phyloP scores from a whole-genome alignment of 2,113 vertebrate species.

The Gobio gobio region DNA sequence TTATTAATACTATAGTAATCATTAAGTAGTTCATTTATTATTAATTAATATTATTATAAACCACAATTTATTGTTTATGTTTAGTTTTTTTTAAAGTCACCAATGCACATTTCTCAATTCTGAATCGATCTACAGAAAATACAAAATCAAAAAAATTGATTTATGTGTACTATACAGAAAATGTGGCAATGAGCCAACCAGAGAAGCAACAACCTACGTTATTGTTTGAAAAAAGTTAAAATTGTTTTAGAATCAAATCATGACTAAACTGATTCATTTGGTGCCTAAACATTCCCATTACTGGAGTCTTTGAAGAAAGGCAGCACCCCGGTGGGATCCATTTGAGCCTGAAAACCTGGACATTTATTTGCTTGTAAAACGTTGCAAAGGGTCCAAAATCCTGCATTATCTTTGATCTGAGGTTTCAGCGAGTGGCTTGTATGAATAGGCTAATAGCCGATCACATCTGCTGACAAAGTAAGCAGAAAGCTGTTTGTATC shows the following conservation, averaged over 20 bases:
- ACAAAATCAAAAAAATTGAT: no score
- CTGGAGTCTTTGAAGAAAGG: background rate
- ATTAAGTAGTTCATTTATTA: no score
- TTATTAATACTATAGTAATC: no score
- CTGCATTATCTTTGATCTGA: background rate
- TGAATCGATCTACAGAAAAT: no score
- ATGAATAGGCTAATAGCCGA: background rate
- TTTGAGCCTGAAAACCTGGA: conserved; percentile 12
- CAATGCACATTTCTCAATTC: background rate
- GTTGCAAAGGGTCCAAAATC: conserved; percentile 1
- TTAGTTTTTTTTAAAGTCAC: no score
- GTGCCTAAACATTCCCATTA: background rate
- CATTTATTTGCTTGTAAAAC: conserved; percentile 16
- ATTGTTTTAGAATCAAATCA: background rate
- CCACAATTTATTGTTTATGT: no score
- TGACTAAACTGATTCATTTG: background rate
- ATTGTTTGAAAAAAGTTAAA: background rate
- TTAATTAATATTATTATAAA: no score
- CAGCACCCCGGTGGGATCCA: background rate
- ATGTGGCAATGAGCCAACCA: background rate
- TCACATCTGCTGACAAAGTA: conserved; percentile 43
- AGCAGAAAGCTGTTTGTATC: conserved; percentile 43
- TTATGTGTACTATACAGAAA: background rate
- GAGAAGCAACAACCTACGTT: no score
- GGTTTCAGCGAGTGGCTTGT: background rate